Evolutionary conservation across 2,797 vertebrate genomes (phyloP).

Genomic region (Mormyrops boulengeri): DNA sequence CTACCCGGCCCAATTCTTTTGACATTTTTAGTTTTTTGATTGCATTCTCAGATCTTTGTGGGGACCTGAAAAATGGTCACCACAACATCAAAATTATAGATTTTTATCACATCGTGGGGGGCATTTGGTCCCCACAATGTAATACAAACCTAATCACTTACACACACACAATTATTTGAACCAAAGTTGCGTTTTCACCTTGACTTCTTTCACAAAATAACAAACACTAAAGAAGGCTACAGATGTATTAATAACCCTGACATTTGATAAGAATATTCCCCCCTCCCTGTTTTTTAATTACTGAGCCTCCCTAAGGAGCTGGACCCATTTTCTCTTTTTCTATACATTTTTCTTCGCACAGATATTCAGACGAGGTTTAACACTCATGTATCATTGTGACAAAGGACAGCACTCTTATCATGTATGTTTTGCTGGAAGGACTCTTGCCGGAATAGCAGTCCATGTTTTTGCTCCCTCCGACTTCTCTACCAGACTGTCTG

Average conservation of each 20-base stretch:
- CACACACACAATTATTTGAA: conserved; percentile 15
- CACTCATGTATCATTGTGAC: not conserved
- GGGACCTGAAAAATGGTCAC: not conserved
- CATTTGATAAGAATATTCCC: not conserved
- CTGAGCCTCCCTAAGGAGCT: not conserved
- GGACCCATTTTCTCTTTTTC: not conserved
- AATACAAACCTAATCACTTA: not conserved
- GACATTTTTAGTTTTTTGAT: not conserved
- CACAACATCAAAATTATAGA: not conserved
- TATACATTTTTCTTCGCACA: not conserved
- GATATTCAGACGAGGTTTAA: not conserved
- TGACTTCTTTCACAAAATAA: not conserved
- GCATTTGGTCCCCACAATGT: not conserved
- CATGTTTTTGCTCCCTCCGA: not conserved
- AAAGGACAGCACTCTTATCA: not conserved
- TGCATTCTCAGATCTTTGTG: not conserved
- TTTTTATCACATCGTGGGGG: too few relatives aligned
- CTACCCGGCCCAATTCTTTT: not conserved
- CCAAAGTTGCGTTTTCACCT: not conserved
- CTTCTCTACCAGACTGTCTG: not conserved
- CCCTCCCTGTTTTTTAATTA: not conserved
- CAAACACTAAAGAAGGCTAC: not conserved
- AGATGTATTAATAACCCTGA: not conserved
- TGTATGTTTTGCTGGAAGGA: not conserved
- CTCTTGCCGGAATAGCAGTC: not conserved